Percentiles rank a stretch among this genome's conserved stretches.
Conservation (phyloP, 2,113 vertebrate species). For the Cebidichthys violaceus region DNA sequence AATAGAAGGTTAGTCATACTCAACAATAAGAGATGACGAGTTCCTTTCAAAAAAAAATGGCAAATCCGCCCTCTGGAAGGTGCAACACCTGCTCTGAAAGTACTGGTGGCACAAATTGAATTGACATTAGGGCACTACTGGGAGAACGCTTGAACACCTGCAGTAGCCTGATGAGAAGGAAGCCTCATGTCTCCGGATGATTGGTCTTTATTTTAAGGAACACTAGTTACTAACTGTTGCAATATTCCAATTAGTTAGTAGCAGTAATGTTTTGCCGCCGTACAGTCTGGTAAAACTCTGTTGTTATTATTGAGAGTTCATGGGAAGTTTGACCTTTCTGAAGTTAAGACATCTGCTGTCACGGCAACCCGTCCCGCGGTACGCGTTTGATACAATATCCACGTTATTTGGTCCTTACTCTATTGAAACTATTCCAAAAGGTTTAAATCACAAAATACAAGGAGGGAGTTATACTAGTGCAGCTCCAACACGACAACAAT, state of each 20-base stretch:
- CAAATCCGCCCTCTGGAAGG: not conserved
- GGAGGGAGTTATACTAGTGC: not conserved
- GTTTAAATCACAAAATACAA: not conserved
- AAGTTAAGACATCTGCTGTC: not conserved
- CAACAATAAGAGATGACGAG: conserved; percentile 48
- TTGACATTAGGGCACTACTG: not conserved
- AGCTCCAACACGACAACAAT: not conserved
- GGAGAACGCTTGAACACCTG: not conserved
- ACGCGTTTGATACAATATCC: not conserved
- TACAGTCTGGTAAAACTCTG: not conserved
- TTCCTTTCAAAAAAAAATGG: conserved; percentile 13
- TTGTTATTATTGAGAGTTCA: not conserved
- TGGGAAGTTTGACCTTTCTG: not conserved
- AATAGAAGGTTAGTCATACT: conserved; percentile 49
- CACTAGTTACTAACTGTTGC: not conserved
- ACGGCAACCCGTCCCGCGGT: not conserved
- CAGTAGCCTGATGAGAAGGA: not conserved
- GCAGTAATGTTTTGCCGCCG: not conserved
- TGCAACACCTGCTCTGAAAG: not conserved
- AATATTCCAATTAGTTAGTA: not conserved
- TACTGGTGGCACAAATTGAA: not conserved
- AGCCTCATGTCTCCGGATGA: not conserved
- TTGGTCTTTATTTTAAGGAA: not conserved
- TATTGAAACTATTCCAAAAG: not conserved
- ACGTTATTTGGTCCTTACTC: not conserved